Percentiles rank a stretch among this genome's conserved stretches.
These are phyloP conservation scores for Acanthopagrus latus DNA, from an alignment of 2,797 vertebrate species.

Conservation along the genomic window DNA sequence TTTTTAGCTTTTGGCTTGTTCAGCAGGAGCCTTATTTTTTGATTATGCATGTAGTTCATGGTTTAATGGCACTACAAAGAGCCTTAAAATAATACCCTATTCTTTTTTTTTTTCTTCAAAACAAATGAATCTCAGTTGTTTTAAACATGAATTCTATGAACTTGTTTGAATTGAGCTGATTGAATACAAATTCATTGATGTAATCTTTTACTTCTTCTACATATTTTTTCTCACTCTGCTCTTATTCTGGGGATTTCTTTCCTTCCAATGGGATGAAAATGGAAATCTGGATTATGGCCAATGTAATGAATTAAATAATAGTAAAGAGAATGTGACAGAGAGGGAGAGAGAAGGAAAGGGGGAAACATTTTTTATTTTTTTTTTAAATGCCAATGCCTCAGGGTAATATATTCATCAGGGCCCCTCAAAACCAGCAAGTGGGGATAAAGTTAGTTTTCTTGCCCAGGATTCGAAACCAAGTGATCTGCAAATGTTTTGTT, in stretches of 20 bases:
- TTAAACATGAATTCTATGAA: slow-evolving; percentile 10
- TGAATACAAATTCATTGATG: background rate
- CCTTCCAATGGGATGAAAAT: background rate
- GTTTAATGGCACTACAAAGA: slow-evolving; percentile 23
- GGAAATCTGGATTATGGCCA: slow-evolving; percentile 12
- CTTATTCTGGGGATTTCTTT: background rate
- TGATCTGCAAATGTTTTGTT: background rate
- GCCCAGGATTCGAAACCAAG: background rate
- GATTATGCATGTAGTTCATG: slow-evolving; percentile 11
- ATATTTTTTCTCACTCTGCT: background rate
- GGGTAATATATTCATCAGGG: slow-evolving; percentile 13
- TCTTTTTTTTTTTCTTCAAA: slow-evolving; percentile 11
- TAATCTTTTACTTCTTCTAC: background rate
- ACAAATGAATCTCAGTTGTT: slow-evolving; percentile 9
- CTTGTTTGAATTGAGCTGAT: background rate
- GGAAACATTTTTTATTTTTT: background rate
- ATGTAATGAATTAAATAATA: background rate
- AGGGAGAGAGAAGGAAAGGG: background rate
- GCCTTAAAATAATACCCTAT: slow-evolving; percentile 5
- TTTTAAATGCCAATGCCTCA: slow-evolving; percentile 13
- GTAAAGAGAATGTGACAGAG: background rate
- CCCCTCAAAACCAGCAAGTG: slow-evolving; percentile 26
- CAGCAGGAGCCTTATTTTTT: slow-evolving; percentile 31
- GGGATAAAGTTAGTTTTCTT: slow-evolving; percentile 34
- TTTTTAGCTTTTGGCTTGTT: slow-evolving; percentile 39